Conservation (phyloP, 2,888 invertebrate species). For the Allophyes oxyacanthae region DNA sequence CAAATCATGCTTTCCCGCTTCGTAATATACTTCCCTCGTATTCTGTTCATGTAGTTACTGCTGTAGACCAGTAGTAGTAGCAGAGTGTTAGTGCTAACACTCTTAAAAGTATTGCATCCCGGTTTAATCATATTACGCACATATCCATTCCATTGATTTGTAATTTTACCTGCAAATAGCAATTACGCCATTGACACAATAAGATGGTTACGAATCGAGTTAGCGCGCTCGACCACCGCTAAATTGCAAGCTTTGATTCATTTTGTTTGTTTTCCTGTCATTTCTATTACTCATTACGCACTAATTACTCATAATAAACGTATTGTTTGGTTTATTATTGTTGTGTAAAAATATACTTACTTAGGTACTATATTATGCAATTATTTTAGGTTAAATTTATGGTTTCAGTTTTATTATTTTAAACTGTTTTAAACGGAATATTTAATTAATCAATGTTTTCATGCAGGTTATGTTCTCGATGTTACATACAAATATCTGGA, state of each 20-base stretch:
- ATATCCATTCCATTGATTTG: conserved; percentile 3
- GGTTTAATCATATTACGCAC: too few relatives aligned
- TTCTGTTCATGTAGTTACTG: too few relatives aligned
- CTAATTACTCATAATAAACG: conserved; percentile 37
- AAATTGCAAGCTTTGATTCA: conserved; percentile 35
- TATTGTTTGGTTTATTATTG: conserved; percentile 36
- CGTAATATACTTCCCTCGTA: too few relatives aligned
- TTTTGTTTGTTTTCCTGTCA: conserved; percentile 48
- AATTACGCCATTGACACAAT: conserved; percentile 19
- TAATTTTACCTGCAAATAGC: conserved; percentile 1
- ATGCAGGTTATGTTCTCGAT: too few relatives aligned
- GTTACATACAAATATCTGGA: too few relatives aligned
- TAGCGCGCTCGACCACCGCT: background rate
- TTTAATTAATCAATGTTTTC: too few relatives aligned
- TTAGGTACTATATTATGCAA: conserved; percentile 9
- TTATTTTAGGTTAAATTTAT: background rate
- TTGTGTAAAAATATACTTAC: conserved; percentile 14
- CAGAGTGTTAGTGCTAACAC: too few relatives aligned
- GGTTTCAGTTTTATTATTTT: background rate
- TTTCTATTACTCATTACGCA: conserved; percentile 40
- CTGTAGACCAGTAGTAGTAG: too few relatives aligned
- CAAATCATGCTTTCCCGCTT: too few relatives aligned
- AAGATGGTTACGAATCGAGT: conserved; percentile 29
- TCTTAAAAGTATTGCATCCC: too few relatives aligned
- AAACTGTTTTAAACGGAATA: too few relatives aligned